These are phyloP conservation scores for Drosophila rufa DNA, from an alignment of 1,140 invertebrate genomes.

Conservation along the genomic window DNA sequence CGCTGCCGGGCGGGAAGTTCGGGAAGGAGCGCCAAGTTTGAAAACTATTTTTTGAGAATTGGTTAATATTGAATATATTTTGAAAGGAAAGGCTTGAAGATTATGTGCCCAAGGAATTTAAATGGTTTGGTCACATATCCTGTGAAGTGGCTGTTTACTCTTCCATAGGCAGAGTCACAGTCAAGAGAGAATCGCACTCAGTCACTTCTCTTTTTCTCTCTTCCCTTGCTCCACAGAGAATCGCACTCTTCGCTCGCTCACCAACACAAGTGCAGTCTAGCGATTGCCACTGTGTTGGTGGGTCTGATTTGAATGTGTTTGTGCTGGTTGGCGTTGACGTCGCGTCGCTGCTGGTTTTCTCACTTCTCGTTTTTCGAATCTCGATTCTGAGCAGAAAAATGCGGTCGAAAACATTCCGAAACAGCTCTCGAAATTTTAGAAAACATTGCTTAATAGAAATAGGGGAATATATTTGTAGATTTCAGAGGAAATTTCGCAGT, in stretches of 20 bases:
- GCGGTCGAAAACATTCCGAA: conserved; percentile 55
- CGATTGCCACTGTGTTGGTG: conserved; percentile 55
- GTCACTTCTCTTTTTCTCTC: conserved; percentile 7
- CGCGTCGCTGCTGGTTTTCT: conserved; percentile 36
- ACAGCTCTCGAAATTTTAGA: conserved; percentile 21
- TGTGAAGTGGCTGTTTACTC: too few species aligned
- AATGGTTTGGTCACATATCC: too few species aligned
- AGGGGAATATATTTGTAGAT: background rate
- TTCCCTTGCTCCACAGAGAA: conserved; percentile 17
- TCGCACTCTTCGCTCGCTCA: conserved; percentile 35
- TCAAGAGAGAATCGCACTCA: background rate
- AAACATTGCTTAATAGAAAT: background rate
- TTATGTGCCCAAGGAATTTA: too few species aligned
- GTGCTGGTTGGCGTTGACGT: conserved; percentile 53
- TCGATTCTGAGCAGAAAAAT: conserved; percentile 62
- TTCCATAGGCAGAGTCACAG: too few species aligned
- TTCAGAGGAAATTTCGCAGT: background rate
- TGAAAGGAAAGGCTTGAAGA: too few species aligned
- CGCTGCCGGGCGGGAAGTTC: conserved; percentile 12
- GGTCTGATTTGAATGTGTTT: conserved; percentile 69
- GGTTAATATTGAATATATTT: too few species aligned
- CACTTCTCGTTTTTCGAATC: conserved; percentile 1
- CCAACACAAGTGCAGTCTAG: conserved; percentile 43
- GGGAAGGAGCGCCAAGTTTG: background rate
- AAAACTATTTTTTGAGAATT: too few species aligned